Conservation (phyloP, 2,888 invertebrate species). For the Saturnia pavonia region DNA sequence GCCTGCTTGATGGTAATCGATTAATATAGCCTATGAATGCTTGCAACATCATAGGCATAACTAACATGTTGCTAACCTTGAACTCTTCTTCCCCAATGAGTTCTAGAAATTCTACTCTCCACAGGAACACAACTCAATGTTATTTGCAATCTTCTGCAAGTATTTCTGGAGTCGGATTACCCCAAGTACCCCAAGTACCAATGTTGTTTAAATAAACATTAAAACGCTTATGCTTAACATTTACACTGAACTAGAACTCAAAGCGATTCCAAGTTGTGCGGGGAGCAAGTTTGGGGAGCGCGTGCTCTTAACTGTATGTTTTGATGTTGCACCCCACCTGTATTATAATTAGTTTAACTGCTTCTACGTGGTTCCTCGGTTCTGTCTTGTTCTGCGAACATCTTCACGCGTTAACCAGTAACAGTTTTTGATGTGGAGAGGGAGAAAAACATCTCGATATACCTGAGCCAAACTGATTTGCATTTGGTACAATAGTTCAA, state of each 20-base stretch:
- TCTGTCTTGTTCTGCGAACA: constrained; percentile 6
- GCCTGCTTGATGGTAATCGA: too few species aligned
- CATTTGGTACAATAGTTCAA: not conserved
- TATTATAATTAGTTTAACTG: constrained; percentile 76
- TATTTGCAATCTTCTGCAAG: too few species aligned
- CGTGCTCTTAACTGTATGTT: constrained; percentile 64
- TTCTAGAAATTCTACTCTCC: too few species aligned
- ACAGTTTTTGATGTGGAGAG: not conserved
- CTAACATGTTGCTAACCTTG: too few species aligned
- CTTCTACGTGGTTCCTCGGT: constrained; percentile 40
- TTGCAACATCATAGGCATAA: too few species aligned
- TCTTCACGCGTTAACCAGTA: constrained; percentile 7
- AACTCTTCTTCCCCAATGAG: too few species aligned
- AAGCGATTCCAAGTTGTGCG: constrained; percentile 57
- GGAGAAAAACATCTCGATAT: not conserved
- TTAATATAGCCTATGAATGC: too few species aligned
- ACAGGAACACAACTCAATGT: too few species aligned
- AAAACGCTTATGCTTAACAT: constrained; percentile 31
- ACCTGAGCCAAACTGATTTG: not conserved
- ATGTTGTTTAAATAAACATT: too few species aligned
- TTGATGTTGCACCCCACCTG: constrained; percentile 67
- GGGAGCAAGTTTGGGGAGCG: constrained; percentile 61
- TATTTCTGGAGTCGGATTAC: too few species aligned
- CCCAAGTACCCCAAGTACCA: too few species aligned
- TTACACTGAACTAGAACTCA: constrained; percentile 36